A percentile compares a stretch with the other conserved stretches of the same genome.
Evolutionary conservation across 2,888 invertebrate species (phyloP).

Genomic region (Volucella zonaria): DNA sequence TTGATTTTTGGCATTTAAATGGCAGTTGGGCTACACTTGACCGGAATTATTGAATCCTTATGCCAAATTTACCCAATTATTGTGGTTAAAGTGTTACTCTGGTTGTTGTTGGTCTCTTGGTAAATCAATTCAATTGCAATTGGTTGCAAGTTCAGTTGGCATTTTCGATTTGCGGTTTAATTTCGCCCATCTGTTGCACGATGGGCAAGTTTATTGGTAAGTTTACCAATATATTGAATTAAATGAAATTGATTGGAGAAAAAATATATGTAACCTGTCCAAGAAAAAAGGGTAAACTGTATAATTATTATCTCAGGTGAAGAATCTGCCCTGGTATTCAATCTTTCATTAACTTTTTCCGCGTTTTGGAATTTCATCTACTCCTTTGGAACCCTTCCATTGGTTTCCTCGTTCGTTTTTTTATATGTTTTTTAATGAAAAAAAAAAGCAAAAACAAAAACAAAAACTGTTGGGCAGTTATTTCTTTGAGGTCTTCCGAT

Average conservation of each 20-base stretch:
- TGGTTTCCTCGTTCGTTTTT: too few relatives aligned
- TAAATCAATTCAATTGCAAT: too few relatives aligned
- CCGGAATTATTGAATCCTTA: constrained; percentile 11
- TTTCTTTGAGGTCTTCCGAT: constrained; percentile 70
- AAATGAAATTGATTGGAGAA: too few relatives aligned
- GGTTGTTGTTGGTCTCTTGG: too few relatives aligned
- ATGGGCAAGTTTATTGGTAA: too few relatives aligned
- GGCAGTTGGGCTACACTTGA: neutral
- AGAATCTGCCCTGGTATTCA: constrained; percentile 42
- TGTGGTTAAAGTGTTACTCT: constrained; percentile 5
- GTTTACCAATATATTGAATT: too few relatives aligned
- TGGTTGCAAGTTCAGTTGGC: too few relatives aligned
- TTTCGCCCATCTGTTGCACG: too few relatives aligned
- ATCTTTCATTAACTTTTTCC: constrained; percentile 57
- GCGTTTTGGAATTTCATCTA: neutral
- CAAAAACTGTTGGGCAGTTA: neutral
- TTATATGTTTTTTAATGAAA: too few relatives aligned
- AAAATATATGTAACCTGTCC: neutral
- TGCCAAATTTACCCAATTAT: constrained; percentile 23
- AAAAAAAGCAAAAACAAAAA: too few relatives aligned
- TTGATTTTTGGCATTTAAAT: too few relatives aligned
- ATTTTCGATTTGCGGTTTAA: too few relatives aligned
- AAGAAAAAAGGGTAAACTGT: constrained; percentile 2
- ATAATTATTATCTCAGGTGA: constrained; percentile 36
- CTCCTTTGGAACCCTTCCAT: neutral